A percentile compares a stretch with the other conserved stretches of the same genome.
Conservation (phyloP, 2,797 vertebrate genomes). For the Simalia tracyae region DNA sequence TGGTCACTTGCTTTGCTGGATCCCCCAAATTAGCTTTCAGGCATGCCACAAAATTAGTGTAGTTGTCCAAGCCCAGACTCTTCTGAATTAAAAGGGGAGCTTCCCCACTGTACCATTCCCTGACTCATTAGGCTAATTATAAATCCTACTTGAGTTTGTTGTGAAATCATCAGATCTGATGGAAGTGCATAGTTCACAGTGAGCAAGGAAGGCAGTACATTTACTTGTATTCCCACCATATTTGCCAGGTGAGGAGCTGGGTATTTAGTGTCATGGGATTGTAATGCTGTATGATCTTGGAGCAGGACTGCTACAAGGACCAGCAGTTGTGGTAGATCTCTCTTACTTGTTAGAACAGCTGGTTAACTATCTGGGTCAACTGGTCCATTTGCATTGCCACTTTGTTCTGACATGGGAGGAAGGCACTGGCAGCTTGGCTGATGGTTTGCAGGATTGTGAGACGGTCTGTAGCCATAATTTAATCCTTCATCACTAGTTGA, state of each 20-base stretch:
- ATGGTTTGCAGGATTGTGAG: neutral
- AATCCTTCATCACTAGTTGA: neutral
- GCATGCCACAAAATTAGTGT: neutral
- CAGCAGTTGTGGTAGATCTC: neutral
- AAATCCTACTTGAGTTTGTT: neutral
- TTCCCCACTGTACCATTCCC: neutral
- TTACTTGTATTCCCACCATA: neutral
- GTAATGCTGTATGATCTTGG: neutral
- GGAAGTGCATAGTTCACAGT: neutral
- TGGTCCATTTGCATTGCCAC: neutral
- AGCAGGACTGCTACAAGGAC: neutral
- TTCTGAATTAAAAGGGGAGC: neutral
- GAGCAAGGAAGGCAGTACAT: neutral
- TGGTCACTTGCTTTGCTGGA: neutral
- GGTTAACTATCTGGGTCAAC: neutral
- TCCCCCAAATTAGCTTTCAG: neutral
- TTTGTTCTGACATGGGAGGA: neutral
- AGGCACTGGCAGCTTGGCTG: neutral
- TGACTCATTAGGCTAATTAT: neutral
- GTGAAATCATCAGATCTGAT: neutral
- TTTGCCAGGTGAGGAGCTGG: neutral
- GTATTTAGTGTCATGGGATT: neutral
- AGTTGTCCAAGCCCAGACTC: neutral
- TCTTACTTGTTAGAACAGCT: neutral
- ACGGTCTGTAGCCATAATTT: neutral